These are phyloP conservation scores for Hypercompe scribonia DNA, from an alignment of 2,888 invertebrate genomes.

Conservation along the genomic window DNA sequence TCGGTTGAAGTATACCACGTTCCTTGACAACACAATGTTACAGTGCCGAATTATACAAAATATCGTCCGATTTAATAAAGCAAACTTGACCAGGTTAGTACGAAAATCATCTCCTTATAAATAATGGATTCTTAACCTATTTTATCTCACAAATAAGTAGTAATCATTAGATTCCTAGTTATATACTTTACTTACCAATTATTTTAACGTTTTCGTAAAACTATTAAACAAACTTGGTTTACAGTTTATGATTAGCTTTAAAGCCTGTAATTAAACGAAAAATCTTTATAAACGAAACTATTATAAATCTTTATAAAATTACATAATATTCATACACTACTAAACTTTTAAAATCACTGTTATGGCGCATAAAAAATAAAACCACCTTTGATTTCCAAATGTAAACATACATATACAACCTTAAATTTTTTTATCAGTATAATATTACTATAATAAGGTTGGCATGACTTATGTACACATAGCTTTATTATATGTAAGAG, in stretches of 20 bases:
- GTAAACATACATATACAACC: no score
- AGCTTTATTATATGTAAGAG: neutral
- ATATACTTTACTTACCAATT: no score
- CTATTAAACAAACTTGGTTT: neutral
- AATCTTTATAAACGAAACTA: neutral
- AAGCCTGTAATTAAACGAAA: neutral
- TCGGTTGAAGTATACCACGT: conserved; percentile 34
- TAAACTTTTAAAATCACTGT: neutral
- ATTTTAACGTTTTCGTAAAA: neutral
- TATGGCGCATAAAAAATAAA: no score
- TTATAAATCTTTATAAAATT: neutral
- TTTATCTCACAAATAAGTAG: neutral
- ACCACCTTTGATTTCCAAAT: no score
- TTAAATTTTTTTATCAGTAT: no score
- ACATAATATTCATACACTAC: neutral
- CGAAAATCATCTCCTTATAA: neutral
- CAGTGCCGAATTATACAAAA: conserved; percentile 15
- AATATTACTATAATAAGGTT: no score
- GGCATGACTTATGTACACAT: no score
- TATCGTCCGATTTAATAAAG: conserved; percentile 16
- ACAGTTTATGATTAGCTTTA: neutral
- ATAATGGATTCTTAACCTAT: no score
- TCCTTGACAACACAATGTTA: conserved; percentile 35
- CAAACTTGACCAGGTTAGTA: neutral
- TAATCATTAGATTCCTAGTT: neutral